Conservation (phyloP, 2,888 invertebrate species). For the Ichneumon xanthorius region DNA sequence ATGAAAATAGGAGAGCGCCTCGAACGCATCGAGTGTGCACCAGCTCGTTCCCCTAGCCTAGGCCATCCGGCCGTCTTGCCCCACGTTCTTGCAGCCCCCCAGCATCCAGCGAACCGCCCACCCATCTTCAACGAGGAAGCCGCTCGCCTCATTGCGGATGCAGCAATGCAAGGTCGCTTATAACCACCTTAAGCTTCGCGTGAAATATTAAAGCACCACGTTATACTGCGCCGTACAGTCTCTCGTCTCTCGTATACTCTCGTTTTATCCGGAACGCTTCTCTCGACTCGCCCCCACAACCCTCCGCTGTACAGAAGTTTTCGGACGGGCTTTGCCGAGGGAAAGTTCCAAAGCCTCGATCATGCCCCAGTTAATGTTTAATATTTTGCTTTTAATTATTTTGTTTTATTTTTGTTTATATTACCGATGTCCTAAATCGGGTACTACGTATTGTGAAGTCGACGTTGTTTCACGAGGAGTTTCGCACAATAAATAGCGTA, state of each 20-base stretch:
- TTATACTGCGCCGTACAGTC: slow-evolving; percentile 48
- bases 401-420: slow-evolving; percentile 16
- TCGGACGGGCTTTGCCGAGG: slow-evolving; percentile 15
- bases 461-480: too few relatives aligned
- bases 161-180: slow-evolving; percentile 77
- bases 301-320: slow-evolving; percentile 60
- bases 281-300: slow-evolving; percentile 46
- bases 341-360: slow-evolving; percentile 53
- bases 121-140: slow-evolving; percentile 56
- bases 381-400: background rate
- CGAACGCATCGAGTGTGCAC: slow-evolving; percentile 71
- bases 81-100: slow-evolving; percentile 27
- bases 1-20: slow-evolving; percentile 74
- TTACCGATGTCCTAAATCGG: background rate
- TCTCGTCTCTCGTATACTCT: slow-evolving; percentile 45
- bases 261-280: slow-evolving; percentile 58
- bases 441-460: too few relatives aligned
- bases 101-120: slow-evolving; percentile 14
- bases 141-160: slow-evolving; percentile 76
- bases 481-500: too few relatives aligned
- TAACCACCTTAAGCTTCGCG: slow-evolving; percentile 73
- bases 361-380: slow-evolving; percentile 18
- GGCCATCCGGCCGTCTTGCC: slow-evolving; percentile 15
- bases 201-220: slow-evolving; percentile 78
- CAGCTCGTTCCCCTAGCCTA: slow-evolving; percentile 52